A percentile compares a stretch with the other conserved stretches of the same genome.
phyloP scores from a whole-genome alignment of 2,113 vertebrate species.

The Leucopsar rothschildi region DNA sequence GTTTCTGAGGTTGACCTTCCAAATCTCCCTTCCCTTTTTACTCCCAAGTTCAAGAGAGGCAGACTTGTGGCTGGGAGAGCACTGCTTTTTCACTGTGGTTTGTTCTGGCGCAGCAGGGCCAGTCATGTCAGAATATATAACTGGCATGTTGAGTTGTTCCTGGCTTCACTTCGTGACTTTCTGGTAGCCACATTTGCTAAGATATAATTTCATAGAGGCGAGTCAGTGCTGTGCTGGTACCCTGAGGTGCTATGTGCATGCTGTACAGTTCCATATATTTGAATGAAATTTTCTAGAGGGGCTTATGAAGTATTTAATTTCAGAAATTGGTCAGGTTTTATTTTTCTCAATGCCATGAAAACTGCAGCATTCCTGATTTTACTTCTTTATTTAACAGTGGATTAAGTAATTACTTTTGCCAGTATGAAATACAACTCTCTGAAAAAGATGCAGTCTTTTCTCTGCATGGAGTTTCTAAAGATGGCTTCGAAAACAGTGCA shows the following conservation, averaged over 20 bases:
- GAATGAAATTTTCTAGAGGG: not conserved
- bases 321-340: not conserved
- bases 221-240: not conserved
- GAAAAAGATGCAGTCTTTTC: not conserved
- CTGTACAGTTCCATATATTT: not conserved
- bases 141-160: not conserved
- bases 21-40: not conserved
- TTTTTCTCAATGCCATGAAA: not conserved
- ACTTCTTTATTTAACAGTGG: not conserved
- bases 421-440: not conserved
- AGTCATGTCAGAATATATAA: not conserved
- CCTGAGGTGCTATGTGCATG: not conserved
- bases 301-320: not conserved
- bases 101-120: not conserved
- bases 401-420: not conserved
- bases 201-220: not conserved
- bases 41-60: not conserved
- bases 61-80: not conserved
- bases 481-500: not conserved
- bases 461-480: not conserved
- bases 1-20: conserved; percentile 2
- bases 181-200: not conserved
- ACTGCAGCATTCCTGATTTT: not conserved
- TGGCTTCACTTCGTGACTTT: not conserved
- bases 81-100: not conserved